Conservation (phyloP, 2,888 invertebrate species). For the Watsonalla binaria region DNA sequence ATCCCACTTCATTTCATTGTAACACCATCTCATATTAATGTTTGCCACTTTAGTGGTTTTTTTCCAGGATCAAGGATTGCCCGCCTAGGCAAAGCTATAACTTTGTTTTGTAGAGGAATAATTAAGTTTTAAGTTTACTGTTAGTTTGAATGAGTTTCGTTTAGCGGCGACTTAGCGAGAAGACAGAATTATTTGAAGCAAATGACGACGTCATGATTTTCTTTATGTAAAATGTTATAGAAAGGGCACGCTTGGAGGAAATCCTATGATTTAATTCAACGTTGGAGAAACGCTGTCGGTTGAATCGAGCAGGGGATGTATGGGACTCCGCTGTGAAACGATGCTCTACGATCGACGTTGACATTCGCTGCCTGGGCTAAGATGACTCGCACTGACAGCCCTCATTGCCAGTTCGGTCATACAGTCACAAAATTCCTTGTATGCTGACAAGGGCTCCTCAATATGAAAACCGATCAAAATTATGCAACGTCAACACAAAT, state of each 20-base stretch:
- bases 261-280: conserved; percentile 72
- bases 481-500: neutral
- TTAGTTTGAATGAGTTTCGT: conserved; percentile 45
- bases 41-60: conserved; percentile 49
- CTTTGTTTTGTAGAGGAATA: conserved; percentile 39
- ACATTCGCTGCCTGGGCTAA: conserved; percentile 5
- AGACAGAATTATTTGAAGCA: conserved; percentile 19
- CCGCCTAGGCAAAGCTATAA: conserved; percentile 26
- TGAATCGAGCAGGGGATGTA: conserved; percentile 41
- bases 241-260: conserved; percentile 75
- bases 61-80: conserved; percentile 52
- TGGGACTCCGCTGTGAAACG: conserved; percentile 38
- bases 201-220: conserved; percentile 47
- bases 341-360: conserved; percentile 37
- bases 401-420: conserved; percentile 14
- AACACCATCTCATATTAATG: conserved; percentile 27
- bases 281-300: conserved; percentile 62
- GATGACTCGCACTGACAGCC: conserved; percentile 6
- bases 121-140: conserved; percentile 43
- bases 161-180: conserved; percentile 35
- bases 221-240: conserved; percentile 77
- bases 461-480: conserved; percentile 8
- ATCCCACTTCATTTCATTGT: conserved; percentile 12
- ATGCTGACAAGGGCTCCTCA: conserved; percentile 20
- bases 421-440: conserved; percentile 22